Percentiles rank a stretch among this genome's conserved stretches.
These are phyloP conservation scores for Oenanthe melanoleuca DNA, from an alignment of 2,113 vertebrate species.

Conservation along the genomic window DNA sequence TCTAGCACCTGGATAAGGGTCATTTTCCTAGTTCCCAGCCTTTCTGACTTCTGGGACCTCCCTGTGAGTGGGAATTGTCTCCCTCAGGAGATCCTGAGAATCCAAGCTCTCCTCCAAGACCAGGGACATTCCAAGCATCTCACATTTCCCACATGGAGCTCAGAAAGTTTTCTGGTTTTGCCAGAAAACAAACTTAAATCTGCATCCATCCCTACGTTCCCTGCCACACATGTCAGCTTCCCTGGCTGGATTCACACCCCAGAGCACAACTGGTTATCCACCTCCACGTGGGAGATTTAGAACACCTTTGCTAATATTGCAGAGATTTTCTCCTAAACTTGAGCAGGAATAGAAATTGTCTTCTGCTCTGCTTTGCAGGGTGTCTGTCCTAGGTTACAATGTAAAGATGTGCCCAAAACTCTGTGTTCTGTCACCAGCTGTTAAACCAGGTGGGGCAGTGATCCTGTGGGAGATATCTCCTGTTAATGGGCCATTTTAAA, in stretches of 20 bases:
- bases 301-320: background rate
- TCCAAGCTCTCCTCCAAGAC: background rate
- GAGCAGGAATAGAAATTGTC: background rate
- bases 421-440: too few species aligned
- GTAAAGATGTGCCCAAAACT: too few species aligned
- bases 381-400: too few species aligned
- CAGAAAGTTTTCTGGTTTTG: background rate
- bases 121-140: background rate
- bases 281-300: background rate
- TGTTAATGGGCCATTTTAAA: too few species aligned
- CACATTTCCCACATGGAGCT: rapidly evolving
- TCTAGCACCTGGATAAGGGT: background rate
- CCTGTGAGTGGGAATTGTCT: rapidly evolving
- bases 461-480: too few species aligned
- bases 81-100: background rate
- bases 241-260: background rate
- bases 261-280: background rate
- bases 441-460: too few species aligned
- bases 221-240: background rate
- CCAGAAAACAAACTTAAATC: background rate
- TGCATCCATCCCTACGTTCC: background rate
- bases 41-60: background rate
- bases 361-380: background rate
- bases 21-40: background rate
- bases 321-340: background rate